Evolutionary conservation across 2,888 invertebrate genomes (phyloP).

Genomic region (Nemotelus pantherinus): DNA sequence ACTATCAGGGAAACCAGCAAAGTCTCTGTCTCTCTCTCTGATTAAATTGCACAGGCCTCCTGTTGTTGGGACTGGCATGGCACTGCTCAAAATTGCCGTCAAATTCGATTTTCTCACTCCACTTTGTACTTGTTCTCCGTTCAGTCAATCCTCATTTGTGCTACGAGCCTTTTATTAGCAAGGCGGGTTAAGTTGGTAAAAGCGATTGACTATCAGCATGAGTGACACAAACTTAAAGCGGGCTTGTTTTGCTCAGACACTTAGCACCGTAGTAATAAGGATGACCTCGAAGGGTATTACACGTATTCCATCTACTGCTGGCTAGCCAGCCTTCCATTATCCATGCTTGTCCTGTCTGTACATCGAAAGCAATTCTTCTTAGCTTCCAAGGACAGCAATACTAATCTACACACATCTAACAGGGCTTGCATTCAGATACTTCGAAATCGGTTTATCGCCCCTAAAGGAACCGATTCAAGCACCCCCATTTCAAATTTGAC

Average conservation of each 20-base stretch:
- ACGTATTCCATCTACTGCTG: background rate
- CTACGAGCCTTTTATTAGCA: conserved; percentile 1
- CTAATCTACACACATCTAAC: too few species aligned
- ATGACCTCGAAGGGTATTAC: background rate
- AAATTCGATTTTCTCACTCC: conserved; percentile 19
- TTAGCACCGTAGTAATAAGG: background rate
- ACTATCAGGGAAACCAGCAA: conserved; percentile 22
- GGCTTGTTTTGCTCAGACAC: background rate
- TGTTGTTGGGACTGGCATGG: background rate
- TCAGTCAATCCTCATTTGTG: conserved; percentile 9
- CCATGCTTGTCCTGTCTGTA: too few species aligned
- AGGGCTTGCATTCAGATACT: too few species aligned
- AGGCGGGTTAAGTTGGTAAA: background rate
- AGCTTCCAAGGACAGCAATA: too few species aligned
- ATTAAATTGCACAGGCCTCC: conserved; percentile 7
- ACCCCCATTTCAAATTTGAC: background rate
- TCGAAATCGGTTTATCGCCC: too few species aligned
- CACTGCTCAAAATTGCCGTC: conserved; percentile 2
- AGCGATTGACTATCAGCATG: background rate
- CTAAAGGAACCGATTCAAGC: background rate
- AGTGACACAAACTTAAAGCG: conserved; percentile 3
- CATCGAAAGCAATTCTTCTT: too few species aligned
- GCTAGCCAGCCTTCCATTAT: too few species aligned
- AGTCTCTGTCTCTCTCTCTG: background rate
- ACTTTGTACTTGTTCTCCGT: background rate